phyloP scores from a whole-genome alignment of 2,888 invertebrate species.

The Pristionchus mayeri region DNA sequence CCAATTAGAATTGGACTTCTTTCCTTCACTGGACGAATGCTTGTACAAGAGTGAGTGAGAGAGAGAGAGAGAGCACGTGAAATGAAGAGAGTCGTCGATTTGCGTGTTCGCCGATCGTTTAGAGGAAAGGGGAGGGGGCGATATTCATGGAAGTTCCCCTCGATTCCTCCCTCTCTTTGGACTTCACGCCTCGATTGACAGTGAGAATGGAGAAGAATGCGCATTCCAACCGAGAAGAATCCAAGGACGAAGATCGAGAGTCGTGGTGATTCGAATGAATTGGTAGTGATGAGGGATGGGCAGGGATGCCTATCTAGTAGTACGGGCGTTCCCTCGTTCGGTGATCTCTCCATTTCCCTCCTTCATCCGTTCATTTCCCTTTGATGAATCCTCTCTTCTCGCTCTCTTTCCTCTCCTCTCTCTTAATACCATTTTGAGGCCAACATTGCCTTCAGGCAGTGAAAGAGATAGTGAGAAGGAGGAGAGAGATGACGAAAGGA shows the following conservation, averaged over 20 bases:
- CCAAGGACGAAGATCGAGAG: too few relatives aligned
- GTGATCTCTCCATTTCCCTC: neutral
- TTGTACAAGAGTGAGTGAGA: too few relatives aligned
- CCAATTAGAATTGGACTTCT: too few relatives aligned
- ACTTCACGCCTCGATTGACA: slow-evolving; percentile 13
- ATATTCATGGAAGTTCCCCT: neutral
- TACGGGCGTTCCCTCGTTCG: too few relatives aligned
- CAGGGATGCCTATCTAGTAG: too few relatives aligned
- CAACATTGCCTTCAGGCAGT: slow-evolving; percentile 7
- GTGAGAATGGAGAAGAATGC: neutral
- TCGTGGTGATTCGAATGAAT: too few relatives aligned
- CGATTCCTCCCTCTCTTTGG: neutral
- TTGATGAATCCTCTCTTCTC: neutral
- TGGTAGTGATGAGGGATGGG: too few relatives aligned
- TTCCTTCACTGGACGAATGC: too few relatives aligned
- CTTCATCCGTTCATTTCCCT: neutral
- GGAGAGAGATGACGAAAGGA: neutral
- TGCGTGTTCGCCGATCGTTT: too few relatives aligned
- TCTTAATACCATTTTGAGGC: slow-evolving; percentile 13
- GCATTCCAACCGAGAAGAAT: too few relatives aligned
- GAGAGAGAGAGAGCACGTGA: neutral
- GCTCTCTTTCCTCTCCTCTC: neutral
- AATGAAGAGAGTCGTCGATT: neutral
- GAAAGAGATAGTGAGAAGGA: neutral
- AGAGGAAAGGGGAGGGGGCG: too few relatives aligned